Percentiles rank a stretch among this genome's conserved stretches.
These are phyloP conservation scores for Eurosta solidaginis DNA, from an alignment of 1,140 invertebrate species.

Conservation along the genomic window DNA sequence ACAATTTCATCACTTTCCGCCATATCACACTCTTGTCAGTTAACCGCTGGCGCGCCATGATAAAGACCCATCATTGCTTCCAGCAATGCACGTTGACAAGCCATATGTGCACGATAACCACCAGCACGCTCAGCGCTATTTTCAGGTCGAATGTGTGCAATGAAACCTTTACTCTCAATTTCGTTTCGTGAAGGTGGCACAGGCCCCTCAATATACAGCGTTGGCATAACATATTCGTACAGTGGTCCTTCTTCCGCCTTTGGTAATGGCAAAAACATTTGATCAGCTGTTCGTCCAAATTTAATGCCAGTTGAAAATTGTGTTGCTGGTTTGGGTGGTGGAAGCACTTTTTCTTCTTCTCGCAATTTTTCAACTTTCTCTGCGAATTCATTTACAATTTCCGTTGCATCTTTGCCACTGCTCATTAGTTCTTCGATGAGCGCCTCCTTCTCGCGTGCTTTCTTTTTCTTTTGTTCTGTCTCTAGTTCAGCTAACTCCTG, in stretches of 20 bases:
- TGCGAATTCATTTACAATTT: conserved; percentile 84
- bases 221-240: conserved; percentile 70
- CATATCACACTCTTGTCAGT: neutral
- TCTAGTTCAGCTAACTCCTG: conserved; percentile 66
- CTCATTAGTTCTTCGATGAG: conserved; percentile 94
- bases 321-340: conserved; percentile 61
- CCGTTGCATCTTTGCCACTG: conserved; percentile 83
- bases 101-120: conserved; percentile 81
- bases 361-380: conserved; percentile 69
- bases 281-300: conserved; percentile 66
- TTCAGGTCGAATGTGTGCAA: conserved; percentile 75
- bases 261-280: conserved; percentile 69
- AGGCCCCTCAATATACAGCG: conserved; percentile 73
- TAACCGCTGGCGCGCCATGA: conserved; percentile 53
- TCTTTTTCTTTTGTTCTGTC: conserved; percentile 77
- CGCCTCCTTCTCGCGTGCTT: conserved; percentile 84
- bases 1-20: neutral
- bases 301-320: conserved; percentile 84
- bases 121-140: conserved; percentile 80
- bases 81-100: conserved; percentile 86
- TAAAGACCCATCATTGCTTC: conserved; percentile 88
- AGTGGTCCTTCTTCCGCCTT: conserved; percentile 76
- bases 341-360: conserved; percentile 68
- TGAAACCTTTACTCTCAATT: conserved; percentile 72
- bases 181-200: conserved; percentile 69